Conservation (phyloP, 37 sponge, comb jelly and placozoan species). For the Oscarella lobularis region DNA sequence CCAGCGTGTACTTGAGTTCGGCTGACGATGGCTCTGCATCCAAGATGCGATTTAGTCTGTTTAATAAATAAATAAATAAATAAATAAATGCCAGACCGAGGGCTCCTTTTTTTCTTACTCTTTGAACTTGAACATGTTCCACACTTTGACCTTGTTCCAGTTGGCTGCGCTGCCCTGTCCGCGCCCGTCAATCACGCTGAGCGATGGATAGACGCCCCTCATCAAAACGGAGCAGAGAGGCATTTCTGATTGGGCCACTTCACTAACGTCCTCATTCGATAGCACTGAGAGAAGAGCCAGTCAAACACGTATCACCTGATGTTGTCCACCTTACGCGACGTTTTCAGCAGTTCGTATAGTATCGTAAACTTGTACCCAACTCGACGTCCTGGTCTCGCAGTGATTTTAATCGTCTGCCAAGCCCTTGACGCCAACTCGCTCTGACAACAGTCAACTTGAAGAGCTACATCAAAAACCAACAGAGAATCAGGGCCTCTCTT, state of each 20-base stretch:
- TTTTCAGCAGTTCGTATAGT: background rate
- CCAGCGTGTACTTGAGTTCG: background rate
- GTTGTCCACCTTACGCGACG: background rate
- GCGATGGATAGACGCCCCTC: background rate
- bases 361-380: background rate
- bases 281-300: too few relatives aligned
- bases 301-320: too few relatives aligned
- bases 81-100: background rate
- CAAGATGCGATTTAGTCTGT: background rate
- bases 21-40: constrained; percentile 4
- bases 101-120: too few relatives aligned
- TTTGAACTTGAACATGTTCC: background rate
- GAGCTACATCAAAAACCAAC: background rate
- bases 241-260: too few relatives aligned
- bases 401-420: background rate
- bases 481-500: too few relatives aligned
- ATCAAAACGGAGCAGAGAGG: background rate
- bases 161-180: background rate
- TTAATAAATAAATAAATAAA: background rate
- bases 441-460: background rate
- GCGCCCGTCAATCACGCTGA: background rate
- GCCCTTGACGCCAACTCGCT: background rate
- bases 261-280: too few relatives aligned
- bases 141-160: background rate
- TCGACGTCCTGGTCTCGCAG: background rate